These are phyloP conservation scores for Penaeus chinensis DNA, from an alignment of 1,140 invertebrate species.

Conservation along the genomic window DNA sequence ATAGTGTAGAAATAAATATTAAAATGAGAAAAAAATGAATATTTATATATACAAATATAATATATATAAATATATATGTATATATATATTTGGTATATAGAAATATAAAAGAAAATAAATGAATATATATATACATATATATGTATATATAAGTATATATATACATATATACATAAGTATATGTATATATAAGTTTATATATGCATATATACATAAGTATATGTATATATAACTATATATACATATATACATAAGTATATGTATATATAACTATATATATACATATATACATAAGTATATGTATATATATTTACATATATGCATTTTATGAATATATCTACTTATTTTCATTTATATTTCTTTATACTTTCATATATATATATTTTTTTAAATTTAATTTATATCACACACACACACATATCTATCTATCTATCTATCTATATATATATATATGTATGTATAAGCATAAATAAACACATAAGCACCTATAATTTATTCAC, in stretches of 20 bases:
- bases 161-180: background rate
- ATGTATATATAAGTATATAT: slow-evolving; percentile 13
- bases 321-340: no score
- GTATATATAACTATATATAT: background rate
- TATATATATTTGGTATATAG: background rate
- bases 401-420: no score
- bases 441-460: no score
- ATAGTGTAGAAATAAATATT: background rate
- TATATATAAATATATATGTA: background rate
- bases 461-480: no score
- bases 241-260: background rate
- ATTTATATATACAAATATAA: background rate
- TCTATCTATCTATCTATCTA: no score
- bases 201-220: background rate
- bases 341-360: no score
- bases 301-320: no score
- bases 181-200: background rate
- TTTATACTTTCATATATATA: no score
- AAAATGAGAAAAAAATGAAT: background rate
- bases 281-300: background rate
- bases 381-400: no score
- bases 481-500: no score
- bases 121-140: background rate
- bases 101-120: background rate
- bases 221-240: background rate